Conservation (phyloP, 2,113 vertebrate species). For the Serilophus lunatus region DNA sequence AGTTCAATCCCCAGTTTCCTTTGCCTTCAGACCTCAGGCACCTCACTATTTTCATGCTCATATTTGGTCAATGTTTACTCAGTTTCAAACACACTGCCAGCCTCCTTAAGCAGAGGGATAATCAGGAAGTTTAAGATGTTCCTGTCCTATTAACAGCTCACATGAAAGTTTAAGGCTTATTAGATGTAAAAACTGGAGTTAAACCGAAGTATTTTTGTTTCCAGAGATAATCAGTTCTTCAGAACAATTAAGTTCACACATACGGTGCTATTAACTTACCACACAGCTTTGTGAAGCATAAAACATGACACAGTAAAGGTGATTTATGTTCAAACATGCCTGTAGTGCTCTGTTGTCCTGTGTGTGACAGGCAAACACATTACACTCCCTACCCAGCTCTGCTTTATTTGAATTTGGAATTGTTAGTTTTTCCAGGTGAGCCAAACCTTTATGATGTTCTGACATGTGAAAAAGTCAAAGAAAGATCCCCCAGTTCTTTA, state of each 20-base stretch:
- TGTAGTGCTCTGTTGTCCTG: background rate
- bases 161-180: background rate
- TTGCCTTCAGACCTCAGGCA: background rate
- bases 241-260: slow-evolving; percentile 10
- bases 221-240: background rate
- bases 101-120: background rate
- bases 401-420: background rate
- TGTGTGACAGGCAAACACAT: background rate
- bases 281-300: background rate
- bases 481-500: background rate
- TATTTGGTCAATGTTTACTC: slow-evolving; percentile 58
- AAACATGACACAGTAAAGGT: background rate
- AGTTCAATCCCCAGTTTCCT: background rate
- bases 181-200: background rate
- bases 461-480: background rate
- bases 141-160: background rate
- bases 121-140: background rate
- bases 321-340: background rate
- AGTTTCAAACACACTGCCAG: background rate
- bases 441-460: background rate
- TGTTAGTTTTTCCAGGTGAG: background rate
- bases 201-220: background rate
- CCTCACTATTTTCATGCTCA: slow-evolving; percentile 37
- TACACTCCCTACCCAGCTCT: background rate
- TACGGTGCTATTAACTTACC: background rate